These are phyloP conservation scores for Lepidocolaptes lacrymiger DNA, from an alignment of 2,797 vertebrate genomes.

Conservation along the genomic window DNA sequence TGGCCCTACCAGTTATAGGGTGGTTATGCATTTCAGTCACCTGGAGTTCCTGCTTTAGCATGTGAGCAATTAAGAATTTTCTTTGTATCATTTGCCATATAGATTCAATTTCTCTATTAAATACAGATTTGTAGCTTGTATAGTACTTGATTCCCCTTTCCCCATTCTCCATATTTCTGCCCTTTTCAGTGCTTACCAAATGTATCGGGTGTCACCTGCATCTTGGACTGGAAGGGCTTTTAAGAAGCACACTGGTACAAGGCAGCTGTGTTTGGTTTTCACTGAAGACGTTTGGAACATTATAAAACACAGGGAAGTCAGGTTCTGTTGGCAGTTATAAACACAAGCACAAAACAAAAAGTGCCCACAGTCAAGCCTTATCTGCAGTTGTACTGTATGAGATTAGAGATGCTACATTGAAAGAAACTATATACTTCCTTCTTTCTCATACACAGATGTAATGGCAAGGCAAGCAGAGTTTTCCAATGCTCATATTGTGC, in stretches of 20 bases:
- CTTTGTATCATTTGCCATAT: not conserved
- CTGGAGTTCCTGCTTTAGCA: not conserved
- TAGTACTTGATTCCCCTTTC: not conserved
- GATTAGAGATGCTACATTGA: not conserved
- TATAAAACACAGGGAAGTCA: not conserved
- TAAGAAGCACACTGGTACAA: not conserved
- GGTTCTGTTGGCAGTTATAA: not conserved
- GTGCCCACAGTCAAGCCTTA: not conserved
- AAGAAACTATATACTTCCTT: not conserved
- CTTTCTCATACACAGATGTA: not conserved
- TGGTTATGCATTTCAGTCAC: not conserved
- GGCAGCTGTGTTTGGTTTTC: not conserved
- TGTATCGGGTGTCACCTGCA: not conserved
- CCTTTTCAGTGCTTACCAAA: not conserved
- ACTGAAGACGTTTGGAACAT: not conserved
- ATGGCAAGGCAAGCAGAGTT: not conserved
- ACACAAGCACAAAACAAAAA: not conserved
- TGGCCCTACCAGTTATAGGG: not conserved
- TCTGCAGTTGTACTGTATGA: not conserved
- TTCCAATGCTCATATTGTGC: not conserved
- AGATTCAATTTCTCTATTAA: not conserved
- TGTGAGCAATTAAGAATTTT: not conserved
- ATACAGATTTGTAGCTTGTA: not conserved
- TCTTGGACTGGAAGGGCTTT: not conserved
- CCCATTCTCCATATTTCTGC: not conserved